Evolutionary conservation across 2,888 invertebrate genomes (phyloP).

Genomic region (Oscheius sp.): DNA sequence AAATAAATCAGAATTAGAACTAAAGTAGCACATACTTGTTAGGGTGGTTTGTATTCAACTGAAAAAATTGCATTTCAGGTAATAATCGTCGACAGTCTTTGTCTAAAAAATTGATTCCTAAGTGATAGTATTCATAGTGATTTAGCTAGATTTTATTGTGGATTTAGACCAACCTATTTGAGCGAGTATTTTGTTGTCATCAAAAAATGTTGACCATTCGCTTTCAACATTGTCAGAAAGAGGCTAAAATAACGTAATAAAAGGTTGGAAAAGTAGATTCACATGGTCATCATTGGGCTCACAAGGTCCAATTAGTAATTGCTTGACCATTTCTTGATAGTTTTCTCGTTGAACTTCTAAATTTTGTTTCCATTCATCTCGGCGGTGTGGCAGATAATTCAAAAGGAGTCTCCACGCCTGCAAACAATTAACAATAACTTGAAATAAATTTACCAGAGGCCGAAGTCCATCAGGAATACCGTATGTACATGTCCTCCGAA

Average conservation of each 20-base stretch:
- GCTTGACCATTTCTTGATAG: constrained; percentile 59
- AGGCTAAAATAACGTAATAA: no score
- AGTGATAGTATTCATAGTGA: no score
- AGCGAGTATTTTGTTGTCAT: constrained; percentile 93
- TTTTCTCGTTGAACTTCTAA: constrained; percentile 48
- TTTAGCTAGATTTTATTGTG: no score
- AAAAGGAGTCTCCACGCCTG: constrained; percentile 68
- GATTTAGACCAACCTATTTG: no score
- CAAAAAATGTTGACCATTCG: constrained; percentile 93
- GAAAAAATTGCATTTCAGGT: constrained; percentile 96
- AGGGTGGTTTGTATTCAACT: constrained; percentile 90
- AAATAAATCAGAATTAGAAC: not conserved
- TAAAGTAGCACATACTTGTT: constrained; percentile 34
- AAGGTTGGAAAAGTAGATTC: no score
- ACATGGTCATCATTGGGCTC: constrained; percentile 61
- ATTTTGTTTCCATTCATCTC: constrained; percentile 54
- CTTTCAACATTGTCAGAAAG: constrained; percentile 92
- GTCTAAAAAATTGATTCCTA: no score
- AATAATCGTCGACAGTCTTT: constrained; percentile 81
- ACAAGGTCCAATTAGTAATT: constrained; percentile 50
- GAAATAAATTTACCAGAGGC: no score
- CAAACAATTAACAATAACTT: no score
- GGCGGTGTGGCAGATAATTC: constrained; percentile 60
- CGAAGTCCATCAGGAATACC: constrained; percentile 63
- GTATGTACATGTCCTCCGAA: constrained; percentile 53